Evolutionary conservation across 2,797 vertebrate genomes (phyloP).

Genomic region (Myoxocephalus aenaeus): DNA sequence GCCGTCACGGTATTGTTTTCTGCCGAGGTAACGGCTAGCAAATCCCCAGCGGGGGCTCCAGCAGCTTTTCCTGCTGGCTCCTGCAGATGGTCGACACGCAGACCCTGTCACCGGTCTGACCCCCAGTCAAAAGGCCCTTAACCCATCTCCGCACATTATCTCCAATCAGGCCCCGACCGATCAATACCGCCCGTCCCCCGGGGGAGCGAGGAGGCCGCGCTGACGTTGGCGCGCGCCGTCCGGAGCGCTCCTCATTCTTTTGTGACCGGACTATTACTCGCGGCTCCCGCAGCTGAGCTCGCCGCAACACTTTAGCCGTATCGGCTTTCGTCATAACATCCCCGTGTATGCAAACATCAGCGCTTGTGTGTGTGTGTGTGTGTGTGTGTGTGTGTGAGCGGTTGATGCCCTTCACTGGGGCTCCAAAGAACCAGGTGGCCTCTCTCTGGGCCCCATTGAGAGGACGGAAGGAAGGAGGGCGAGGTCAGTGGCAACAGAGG

Average conservation of each 20-base stretch:
- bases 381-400: background rate
- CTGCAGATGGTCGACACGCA: slow-evolving; percentile 81
- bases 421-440: slow-evolving; percentile 71
- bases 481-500: slow-evolving; percentile 72
- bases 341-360: slow-evolving; percentile 64
- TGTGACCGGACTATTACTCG: slow-evolving; percentile 54
- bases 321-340: slow-evolving; percentile 12
- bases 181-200: slow-evolving; percentile 76
- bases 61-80: slow-evolving; percentile 59
- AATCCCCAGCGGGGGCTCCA: slow-evolving; percentile 56
- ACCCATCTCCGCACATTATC: slow-evolving; percentile 72
- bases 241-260: slow-evolving; percentile 38
- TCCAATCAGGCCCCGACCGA: slow-evolving; percentile 79
- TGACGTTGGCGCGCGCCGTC: slow-evolving; percentile 55
- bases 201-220: slow-evolving; percentile 42
- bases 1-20: slow-evolving; percentile 27
- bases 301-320: background rate
- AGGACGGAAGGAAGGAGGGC: slow-evolving; percentile 62
- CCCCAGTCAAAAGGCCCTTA: slow-evolving; percentile 75
- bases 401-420: slow-evolving; percentile 49
- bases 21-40: background rate
- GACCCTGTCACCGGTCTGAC: slow-evolving; percentile 74
- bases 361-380: slow-evolving; percentile 7
- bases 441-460: slow-evolving; percentile 21
- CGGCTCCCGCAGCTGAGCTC: slow-evolving; percentile 60